A percentile compares a stretch with the other conserved stretches of the same genome.
Conservation (phyloP, 1,140 invertebrate species). For the Meteorus sp. region DNA sequence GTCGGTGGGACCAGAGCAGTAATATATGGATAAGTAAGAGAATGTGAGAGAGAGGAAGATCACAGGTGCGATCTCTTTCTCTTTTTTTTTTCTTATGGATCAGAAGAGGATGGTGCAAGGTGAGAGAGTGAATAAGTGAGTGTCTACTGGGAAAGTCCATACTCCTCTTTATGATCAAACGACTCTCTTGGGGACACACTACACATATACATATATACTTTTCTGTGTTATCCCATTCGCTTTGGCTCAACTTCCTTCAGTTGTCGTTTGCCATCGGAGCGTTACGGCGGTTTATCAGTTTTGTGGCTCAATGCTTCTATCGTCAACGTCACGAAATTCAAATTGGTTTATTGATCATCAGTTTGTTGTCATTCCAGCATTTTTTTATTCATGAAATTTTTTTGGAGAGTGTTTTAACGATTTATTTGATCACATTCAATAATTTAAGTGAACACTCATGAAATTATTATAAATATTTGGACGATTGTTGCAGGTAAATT, state of each 20-base stretch:
- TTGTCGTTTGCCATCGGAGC: slow-evolving; percentile 47
- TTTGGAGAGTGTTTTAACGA: not conserved
- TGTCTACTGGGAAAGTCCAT: slow-evolving; percentile 14
- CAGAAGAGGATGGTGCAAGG: slow-evolving; percentile 6
- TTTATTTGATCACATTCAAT: no score
- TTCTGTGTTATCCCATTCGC: slow-evolving; percentile 42
- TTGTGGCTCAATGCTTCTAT: slow-evolving; percentile 2
- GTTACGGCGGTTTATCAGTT: slow-evolving; percentile 34
- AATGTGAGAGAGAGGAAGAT: not conserved
- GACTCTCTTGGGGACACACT: slow-evolving; percentile 20
- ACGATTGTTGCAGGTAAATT: no score
- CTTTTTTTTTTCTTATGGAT: not conserved
- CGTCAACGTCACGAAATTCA: slow-evolving; percentile 9
- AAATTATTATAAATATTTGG: no score
- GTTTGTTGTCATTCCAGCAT: slow-evolving; percentile 11
- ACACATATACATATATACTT: no score
- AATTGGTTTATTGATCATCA: slow-evolving; percentile 7
- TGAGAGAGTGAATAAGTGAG: no score
- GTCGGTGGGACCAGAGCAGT: not conserved
- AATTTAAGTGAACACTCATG: no score
- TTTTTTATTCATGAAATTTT: not conserved
- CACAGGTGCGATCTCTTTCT: not conserved
- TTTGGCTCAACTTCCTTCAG: slow-evolving; percentile 44
- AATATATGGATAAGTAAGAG: no score
- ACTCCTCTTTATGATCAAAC: slow-evolving; percentile 25